These are phyloP conservation scores for Labeo rohita DNA, from an alignment of 2,113 vertebrate genomes.

Conservation along the genomic window DNA sequence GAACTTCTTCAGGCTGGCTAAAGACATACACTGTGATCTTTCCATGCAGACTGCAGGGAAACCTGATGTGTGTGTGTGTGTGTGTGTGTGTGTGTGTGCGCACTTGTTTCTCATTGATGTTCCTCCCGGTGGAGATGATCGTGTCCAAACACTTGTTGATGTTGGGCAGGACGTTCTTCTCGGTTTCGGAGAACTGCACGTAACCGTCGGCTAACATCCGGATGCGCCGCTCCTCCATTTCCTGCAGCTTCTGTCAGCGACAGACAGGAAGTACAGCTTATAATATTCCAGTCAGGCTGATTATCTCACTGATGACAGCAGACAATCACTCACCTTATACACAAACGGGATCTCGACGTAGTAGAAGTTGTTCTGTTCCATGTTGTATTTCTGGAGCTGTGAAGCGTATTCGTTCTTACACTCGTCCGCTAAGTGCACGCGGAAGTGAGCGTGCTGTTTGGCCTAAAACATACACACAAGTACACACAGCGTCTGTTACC, in stretches of 20 bases:
- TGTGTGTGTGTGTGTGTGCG: neutral
- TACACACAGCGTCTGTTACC: neutral
- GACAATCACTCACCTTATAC: constrained; percentile 77
- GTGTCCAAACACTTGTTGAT: constrained; percentile 92
- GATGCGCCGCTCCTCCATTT: constrained; percentile 92
- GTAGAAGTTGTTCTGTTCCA: constrained; percentile 83
- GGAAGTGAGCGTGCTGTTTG: constrained; percentile 78
- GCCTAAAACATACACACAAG: constrained; percentile 70
- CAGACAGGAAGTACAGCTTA: constrained; percentile 10
- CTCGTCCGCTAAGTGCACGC: constrained; percentile 81
- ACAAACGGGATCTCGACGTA: constrained; percentile 82
- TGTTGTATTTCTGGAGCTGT: constrained; percentile 86
- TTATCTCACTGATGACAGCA: neutral
- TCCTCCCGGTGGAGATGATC: constrained; percentile 76
- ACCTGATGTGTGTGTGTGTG: neutral
- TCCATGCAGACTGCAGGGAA: neutral
- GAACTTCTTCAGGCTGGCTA: no score
- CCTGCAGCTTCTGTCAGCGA: constrained; percentile 87
- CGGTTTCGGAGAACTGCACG: constrained; percentile 89
- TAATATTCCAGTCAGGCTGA: neutral
- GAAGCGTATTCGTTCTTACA: constrained; percentile 86
- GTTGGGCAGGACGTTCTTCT: constrained; percentile 90
- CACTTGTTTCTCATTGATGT: constrained; percentile 79
- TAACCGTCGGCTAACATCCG: constrained; percentile 87
- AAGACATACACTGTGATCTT: neutral